Evolutionary conservation across 2,113 vertebrate species (phyloP), one percentile per base, ranked within the genome.

Genomic region (Oenanthe melanoleuca): DNA sequence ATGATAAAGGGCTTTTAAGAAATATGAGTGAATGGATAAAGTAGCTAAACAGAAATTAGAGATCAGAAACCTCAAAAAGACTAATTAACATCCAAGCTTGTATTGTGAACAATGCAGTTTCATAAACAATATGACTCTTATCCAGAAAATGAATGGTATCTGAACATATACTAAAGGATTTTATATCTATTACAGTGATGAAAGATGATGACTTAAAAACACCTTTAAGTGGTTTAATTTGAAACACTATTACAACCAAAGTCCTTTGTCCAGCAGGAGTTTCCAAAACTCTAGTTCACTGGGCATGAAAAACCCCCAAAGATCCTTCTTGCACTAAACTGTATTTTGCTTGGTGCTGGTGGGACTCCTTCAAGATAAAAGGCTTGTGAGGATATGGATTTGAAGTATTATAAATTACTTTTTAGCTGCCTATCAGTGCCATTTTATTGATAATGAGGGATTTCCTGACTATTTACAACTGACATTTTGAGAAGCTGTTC

Each of bases 381-480:
- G 26, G 28, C 52, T 85, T 86, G 63, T 63, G 71, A 77, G 24
- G 34, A 63, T 82, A 80, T 40, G 42, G 52, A 89, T 89, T 88
- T 96, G 34, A 83, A 93, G 63, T 66, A 86, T 83, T 70, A 80
- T 25, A 83, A 89, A 91, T 80, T 22, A 44, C 66, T 93, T 94
- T 89, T 80, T 79, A 70, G 75, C 42, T 70, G 67, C 34, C 2
- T 72, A 95, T 82, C 74, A 31, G 34, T 63, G 60, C 44, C 42
- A 73, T 89, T 91, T 77, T 86, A 88, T 83, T 88, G 87, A 93
- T 95, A 89, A 89, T 71, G n/a, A 85, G 87, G 78, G 87, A 94
- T 94, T 95, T 94, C 19, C 63, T 82, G 49, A 77, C 71, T 96
- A 66, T 95, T 95, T 95, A 88, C 89, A 50, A n/a, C 29, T 86